phyloP scores from a whole-genome alignment of 1,140 invertebrate species.

The Phymorhynchus buccinoides region DNA sequence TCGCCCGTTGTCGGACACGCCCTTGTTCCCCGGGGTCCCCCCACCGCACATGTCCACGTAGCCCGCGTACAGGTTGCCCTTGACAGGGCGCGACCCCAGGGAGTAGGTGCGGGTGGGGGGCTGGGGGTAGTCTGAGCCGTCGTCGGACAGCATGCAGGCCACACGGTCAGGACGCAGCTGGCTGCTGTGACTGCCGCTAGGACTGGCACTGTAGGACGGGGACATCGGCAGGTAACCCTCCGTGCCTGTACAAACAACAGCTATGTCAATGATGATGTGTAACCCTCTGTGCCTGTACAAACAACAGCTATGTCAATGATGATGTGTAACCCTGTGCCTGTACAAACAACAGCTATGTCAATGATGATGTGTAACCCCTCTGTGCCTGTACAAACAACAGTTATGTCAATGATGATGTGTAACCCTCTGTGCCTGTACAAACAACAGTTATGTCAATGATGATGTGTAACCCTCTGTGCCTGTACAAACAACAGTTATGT shows the following conservation, averaged over 20 bases:
- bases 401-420: no score
- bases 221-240: conserved; percentile 65
- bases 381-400: no score
- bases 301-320: no score
- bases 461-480: no score
- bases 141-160: conserved; percentile 66
- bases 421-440: no score
- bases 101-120: conserved; percentile 83
- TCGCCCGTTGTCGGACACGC: conserved; percentile 56
- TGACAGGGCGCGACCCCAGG: conserved; percentile 83
- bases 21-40: conserved; percentile 45
- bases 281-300: conserved; percentile 6
- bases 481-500: no score
- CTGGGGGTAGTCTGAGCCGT: conserved; percentile 56
- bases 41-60: conserved; percentile 37
- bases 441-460: no score
- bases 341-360: no score
- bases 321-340: no score
- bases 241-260: conserved; percentile 58
- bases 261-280: not conserved
- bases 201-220: conserved; percentile 50
- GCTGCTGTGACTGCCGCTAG: conserved; percentile 46
- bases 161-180: conserved; percentile 62
- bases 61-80: conserved; percentile 13
- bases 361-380: not conserved